phyloP scores from a whole-genome alignment of 2,888 invertebrate genomes.

The Stratiomys singularior region DNA sequence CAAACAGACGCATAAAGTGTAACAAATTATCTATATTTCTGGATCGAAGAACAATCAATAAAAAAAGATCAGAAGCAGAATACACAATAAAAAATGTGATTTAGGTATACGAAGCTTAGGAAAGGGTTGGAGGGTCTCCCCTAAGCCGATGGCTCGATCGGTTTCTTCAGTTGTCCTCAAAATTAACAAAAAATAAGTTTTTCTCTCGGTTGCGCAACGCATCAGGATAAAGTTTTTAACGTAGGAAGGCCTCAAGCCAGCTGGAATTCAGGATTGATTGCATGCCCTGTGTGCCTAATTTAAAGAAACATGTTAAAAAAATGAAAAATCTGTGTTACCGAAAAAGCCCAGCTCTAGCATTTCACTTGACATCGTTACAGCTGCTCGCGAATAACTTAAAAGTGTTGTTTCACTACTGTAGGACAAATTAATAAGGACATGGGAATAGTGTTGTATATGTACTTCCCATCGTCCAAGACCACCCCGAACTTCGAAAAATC shows the following conservation, averaged over 20 bases:
- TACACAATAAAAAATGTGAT: too few species aligned
- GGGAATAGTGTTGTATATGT: neutral
- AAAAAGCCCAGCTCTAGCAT: neutral
- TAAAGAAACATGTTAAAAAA: neutral
- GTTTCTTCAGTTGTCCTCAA: neutral
- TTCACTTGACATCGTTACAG: neutral
- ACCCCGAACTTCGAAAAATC: too few species aligned
- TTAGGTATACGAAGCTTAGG: neutral
- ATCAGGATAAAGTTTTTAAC: constrained; percentile 10
- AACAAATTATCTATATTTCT: too few species aligned
- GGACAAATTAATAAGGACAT: neutral
- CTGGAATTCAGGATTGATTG: neutral
- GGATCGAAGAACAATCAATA: too few species aligned
- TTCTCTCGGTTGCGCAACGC: constrained; percentile 12
- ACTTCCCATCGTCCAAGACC: neutral
- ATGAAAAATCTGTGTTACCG: neutral
- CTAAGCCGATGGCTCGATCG: neutral
- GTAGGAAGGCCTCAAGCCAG: neutral
- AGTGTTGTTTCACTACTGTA: neutral
- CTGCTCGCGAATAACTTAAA: too few species aligned
- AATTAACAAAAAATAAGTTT: neutral
- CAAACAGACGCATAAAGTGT: too few species aligned
- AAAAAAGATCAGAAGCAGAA: too few species aligned
- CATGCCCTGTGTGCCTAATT: neutral
- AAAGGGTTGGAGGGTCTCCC: neutral